Evolutionary conservation across 2,888 invertebrate species (phyloP).

Genomic region (Heliconius sara): DNA sequence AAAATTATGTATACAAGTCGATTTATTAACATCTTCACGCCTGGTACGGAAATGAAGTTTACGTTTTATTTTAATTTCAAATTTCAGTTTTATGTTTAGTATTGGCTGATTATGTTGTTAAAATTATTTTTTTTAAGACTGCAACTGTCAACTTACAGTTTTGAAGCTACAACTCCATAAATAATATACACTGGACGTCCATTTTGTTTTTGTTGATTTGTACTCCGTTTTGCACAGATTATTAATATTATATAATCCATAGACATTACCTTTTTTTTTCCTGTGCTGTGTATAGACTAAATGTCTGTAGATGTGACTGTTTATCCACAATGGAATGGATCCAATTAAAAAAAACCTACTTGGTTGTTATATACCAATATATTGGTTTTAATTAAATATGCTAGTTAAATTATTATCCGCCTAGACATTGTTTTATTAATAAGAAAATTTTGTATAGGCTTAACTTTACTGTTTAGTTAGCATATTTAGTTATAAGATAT

Average conservation of each 20-base stretch:
- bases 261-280: conserved; percentile 8
- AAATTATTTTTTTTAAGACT: background rate
- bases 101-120: background rate
- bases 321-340: conserved; percentile 1
- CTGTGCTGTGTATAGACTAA: background rate
- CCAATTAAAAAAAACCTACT: background rate
- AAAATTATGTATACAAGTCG: background rate
- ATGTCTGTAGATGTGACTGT: conserved; percentile 6
- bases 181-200: conserved; percentile 11
- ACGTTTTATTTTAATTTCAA: background rate
- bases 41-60: background rate
- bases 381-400: conserved; percentile 20
- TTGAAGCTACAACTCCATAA: conserved; percentile 12
- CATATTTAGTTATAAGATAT: conserved; percentile 22
- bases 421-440: conserved; percentile 18
- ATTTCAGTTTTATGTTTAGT: background rate
- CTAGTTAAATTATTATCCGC: conserved; percentile 25
- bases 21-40: background rate
- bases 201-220: conserved; percentile 8
- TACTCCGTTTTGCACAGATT: conserved; percentile 15
- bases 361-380: conserved; percentile 9
- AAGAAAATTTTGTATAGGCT: conserved; percentile 26
- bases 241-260: conserved; percentile 11
- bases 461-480: conserved; percentile 21
- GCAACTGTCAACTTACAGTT: conserved; percentile 13